phyloP scores from a whole-genome alignment of 2,797 vertebrate genomes.

The Chloroceryle inda region DNA sequence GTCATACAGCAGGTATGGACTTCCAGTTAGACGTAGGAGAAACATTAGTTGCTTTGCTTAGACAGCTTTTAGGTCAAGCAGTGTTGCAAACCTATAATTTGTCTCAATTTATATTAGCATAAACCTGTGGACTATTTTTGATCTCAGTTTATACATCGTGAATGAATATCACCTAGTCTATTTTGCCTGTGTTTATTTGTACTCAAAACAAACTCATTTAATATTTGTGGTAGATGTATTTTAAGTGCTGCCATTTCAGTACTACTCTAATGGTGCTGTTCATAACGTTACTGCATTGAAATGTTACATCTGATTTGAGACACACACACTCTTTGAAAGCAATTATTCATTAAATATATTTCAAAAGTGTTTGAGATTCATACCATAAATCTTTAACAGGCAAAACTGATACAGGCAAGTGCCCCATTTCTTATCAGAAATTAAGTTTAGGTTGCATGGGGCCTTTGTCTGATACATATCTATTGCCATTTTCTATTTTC shows the following conservation, averaged over 20 bases:
- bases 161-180: not conserved
- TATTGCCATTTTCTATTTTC: conserved; percentile 12
- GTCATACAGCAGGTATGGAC: not conserved
- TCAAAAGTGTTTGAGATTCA: not conserved
- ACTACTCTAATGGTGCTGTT: not conserved
- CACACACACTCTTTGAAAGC: not conserved
- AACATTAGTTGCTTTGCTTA: not conserved
- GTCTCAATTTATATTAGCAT: not conserved
- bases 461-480: not conserved
- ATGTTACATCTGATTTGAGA: not conserved
- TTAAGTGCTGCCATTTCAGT: conserved; percentile 42
- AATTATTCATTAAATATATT: not conserved
- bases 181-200: conserved; percentile 8
- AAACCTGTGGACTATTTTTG: not conserved
- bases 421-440: not conserved
- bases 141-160: not conserved
- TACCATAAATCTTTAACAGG: not conserved
- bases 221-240: conserved; percentile 8
- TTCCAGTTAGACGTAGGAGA: not conserved
- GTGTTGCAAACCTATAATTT: not conserved
- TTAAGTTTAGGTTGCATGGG: not conserved
- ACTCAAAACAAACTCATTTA: conserved; percentile 42
- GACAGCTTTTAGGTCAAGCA: not conserved
- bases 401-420: not conserved
- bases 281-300: conserved; percentile 4